Base-by-base conservation (phyloP, 2,888 invertebrate genomes). In the Tinea trinotella region DNA sequence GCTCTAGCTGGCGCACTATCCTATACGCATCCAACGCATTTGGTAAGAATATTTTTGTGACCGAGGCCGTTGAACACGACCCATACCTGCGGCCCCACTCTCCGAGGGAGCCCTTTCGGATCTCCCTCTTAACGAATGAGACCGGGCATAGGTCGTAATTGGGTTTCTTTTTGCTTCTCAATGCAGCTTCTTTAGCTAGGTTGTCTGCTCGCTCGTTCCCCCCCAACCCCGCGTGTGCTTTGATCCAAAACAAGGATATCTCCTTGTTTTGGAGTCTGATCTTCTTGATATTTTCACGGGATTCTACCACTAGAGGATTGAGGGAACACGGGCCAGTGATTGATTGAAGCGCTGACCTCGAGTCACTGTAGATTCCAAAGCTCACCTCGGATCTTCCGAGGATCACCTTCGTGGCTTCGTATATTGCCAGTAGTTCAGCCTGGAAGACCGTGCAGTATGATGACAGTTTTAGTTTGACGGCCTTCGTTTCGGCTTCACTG, bases 361-460 rank as follows among this genome's bases (percentile, higher is more conserved):
- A 46, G 18, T 46, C 46, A 10, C 46, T 46, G 18, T 15, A 15
- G 4, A 35, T 35, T 4, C 35, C 24, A 24, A 5, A 35, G 35
- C 6, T 35, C 3, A n/a, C 12, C 6, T 12, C 10, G 12, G 5
- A 5, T 6, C 9, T 24, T 5, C 9, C 24, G 5, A 24, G 9
- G 9, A 6, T 24, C 9, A 24, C 9, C 24, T 9, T 24, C 24
- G 24, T 24, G 35, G 35, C 35, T 35, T n/a, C 35, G 12, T 9
- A 5, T 17, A 17, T 6, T 46, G 46, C 46, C 15, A 5, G 17
- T 17, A 52, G 17, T 17, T 52, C 30, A 1, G 40, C 55, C 53
- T 57, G 53, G 46, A 19, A 57, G 5, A 56, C 57, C 7, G 57
- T 55, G 30, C 57, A 57, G 22, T 35, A 54, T 4, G 35, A 2